Percentiles rank a stretch among this genome's conserved stretches.
These are phyloP conservation scores for Acipenser ruthenus DNA, from an alignment of 2,797 vertebrate genomes.

Conservation along the genomic window DNA sequence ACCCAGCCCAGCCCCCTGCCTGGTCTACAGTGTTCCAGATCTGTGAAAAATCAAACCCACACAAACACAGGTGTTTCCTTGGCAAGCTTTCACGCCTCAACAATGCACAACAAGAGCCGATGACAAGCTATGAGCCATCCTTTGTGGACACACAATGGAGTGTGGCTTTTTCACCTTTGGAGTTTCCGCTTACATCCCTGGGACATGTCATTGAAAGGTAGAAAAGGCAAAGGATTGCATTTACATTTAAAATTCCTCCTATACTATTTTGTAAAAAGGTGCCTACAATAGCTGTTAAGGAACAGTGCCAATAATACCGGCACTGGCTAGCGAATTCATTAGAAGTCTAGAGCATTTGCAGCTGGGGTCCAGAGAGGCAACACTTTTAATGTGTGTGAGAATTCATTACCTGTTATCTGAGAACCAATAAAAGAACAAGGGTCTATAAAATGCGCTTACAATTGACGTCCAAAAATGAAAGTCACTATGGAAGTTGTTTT, in stretches of 20 bases:
- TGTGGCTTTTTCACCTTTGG: conserved; percentile 42
- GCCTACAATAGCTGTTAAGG: background rate
- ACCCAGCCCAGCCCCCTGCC: conserved; percentile 25
- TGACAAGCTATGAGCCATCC: conserved; percentile 54
- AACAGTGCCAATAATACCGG: too few relatives aligned
- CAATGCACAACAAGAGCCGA: conserved; percentile 52
- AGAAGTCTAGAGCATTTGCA: too few relatives aligned
- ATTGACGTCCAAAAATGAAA: too few relatives aligned
- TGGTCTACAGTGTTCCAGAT: conserved; percentile 10
- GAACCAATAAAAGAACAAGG: too few relatives aligned
- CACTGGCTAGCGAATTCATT: too few relatives aligned
- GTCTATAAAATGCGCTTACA: too few relatives aligned
- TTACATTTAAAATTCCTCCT: conserved; percentile 27
- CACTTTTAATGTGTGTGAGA: too few relatives aligned
- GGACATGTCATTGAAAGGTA: conserved; percentile 38
- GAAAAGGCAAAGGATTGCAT: conserved; percentile 25
- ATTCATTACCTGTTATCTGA: too few relatives aligned
- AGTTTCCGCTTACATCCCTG: conserved; percentile 40
- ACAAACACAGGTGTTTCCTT: conserved; percentile 64
- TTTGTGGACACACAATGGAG: conserved; percentile 61
- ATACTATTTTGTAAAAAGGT: background rate
- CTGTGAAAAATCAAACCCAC: conserved; percentile 30
- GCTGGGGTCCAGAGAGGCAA: too few relatives aligned
- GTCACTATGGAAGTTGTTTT: too few relatives aligned
- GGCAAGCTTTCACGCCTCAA: conserved; percentile 60